Base-by-base conservation (phyloP, 2,797 vertebrate genomes). In the Babyrousa celebensis region DNA sequence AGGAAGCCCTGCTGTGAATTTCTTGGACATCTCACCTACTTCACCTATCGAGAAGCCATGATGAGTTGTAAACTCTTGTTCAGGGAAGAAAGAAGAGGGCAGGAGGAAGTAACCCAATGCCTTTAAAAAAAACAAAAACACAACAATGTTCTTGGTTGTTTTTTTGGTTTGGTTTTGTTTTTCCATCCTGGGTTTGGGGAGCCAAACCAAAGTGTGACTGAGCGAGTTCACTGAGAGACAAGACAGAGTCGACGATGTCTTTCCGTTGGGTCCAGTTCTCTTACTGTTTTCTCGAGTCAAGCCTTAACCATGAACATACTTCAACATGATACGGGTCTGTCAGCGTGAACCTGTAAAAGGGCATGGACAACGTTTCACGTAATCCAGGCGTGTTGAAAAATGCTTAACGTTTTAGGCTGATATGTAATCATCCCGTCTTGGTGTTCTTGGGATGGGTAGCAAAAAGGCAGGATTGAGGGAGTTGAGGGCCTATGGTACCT, bases 11-110 rank as follows among this genome's bases (percentile, higher is more conserved):
- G 58, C 96, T 85, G 63, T 36, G 14, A 71, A 65, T 65, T 65
- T 93, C 54, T 87, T 36, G 86, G 68, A 96, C 95, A 95, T 88
- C 65, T 88, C 56, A 32, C 94, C 94, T 97, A 82, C 96, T 77
- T 79, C 91, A 93, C 96, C 92, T 95, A 77, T 62, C 89, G 94
- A 97, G 96, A 98, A 98, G 98, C 98, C 98, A 98, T 98, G 97
- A 97, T 95, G 91, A 96, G 95, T 96, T 63, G 43, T 82, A 82
- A 95, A 94, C 94, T 91, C 93, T 96, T 90, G 95, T 98, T 98
- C 97, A 98, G 98, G 98, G 98, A 98, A 95, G 97, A 87, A 93
- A 94, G 96, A 91, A 72, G 29, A 96, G 95, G 97, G 95, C 79
- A 94, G 94, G 93, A 95, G 84, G 85, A 94, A 92, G 78, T 77